Evolutionary conservation across 2,888 invertebrate genomes (phyloP), one percentile per base, ranked within the genome.

Genomic region (Microplitis manilae): DNA sequence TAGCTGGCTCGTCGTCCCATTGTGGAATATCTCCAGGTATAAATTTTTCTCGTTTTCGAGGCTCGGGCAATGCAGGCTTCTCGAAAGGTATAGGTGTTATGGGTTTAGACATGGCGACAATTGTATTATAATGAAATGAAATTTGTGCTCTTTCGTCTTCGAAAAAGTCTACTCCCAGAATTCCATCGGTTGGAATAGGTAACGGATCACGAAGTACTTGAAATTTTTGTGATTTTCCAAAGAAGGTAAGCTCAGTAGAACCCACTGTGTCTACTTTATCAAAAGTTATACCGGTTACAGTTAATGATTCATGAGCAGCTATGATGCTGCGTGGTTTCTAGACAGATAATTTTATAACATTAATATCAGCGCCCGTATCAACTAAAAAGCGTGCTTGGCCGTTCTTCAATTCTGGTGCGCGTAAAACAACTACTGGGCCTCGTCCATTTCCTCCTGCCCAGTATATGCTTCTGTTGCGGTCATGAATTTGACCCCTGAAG

Each of bases 301-400:
- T 72, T 8, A 77, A 41, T 1, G 72, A 50, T 9, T 80, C 77
- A 2, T 79, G 68, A 0, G 17, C 60, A 1, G 67, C 67, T 2
- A 79, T 64, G 0, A 77, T 38, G 0, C 38, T 39, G 2, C 68
- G 17, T 2, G 74, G 73, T 13, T 78, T 17, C 68, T 79, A 73
- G 0, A 30, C 15, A 1, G 15, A 17, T 1, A 69, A 15, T 64
- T 81, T 59, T 0, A 81, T 72, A 0, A 78, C 5, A 17, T 73
- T 79, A 1, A 81, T 77, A 20, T 77, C 77, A 4, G 77, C 77
- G 0, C 77, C 79, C 0, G 79, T 80, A 40, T 80, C 79, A 8
- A 76, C 64, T 5, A 76, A n/a, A 38, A 76, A 72, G 2, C 41
- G 61, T 0, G 60, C 76, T 30, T 13, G 13, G 1, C 76, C 74